These are phyloP conservation scores for Dromococcyx pavoninus DNA, from an alignment of 2,797 vertebrate genomes.

Conservation along the genomic window DNA sequence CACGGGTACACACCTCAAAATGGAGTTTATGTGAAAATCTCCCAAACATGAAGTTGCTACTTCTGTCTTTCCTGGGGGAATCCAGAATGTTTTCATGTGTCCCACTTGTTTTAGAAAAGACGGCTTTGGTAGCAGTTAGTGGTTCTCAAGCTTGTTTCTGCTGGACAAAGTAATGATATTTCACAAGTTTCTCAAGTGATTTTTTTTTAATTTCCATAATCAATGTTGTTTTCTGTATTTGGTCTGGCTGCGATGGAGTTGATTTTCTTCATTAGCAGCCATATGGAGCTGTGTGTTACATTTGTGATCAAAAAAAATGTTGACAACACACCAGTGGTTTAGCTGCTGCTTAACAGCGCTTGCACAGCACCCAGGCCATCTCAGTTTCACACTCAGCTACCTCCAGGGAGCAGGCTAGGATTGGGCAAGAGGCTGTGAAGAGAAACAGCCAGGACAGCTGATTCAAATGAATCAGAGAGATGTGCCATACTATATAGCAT, in stretches of 20 bases:
- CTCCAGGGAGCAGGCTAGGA: not conserved
- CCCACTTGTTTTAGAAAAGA: not conserved
- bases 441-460: not conserved
- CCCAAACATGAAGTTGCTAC: not conserved
- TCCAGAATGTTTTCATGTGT: not conserved
- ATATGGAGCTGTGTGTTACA: not conserved
- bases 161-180: not conserved
- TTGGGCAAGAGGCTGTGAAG: not conserved
- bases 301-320: not conserved
- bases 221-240: not conserved
- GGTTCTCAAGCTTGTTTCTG: not conserved
- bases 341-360: too few species aligned
- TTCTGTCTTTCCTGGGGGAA: not conserved
- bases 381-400: too few species aligned
- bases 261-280: not conserved
- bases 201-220: not conserved
- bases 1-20: too few species aligned
- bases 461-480: not conserved
- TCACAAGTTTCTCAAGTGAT: not conserved
- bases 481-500: not conserved
- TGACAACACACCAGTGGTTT: not conserved
- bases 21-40: not conserved
- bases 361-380: too few species aligned
- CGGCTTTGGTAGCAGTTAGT: not conserved
- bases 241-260: not conserved